These are phyloP conservation scores for Antechinus stuartii DNA, from an alignment of 2,113 vertebrate species.

Conservation along the genomic window DNA sequence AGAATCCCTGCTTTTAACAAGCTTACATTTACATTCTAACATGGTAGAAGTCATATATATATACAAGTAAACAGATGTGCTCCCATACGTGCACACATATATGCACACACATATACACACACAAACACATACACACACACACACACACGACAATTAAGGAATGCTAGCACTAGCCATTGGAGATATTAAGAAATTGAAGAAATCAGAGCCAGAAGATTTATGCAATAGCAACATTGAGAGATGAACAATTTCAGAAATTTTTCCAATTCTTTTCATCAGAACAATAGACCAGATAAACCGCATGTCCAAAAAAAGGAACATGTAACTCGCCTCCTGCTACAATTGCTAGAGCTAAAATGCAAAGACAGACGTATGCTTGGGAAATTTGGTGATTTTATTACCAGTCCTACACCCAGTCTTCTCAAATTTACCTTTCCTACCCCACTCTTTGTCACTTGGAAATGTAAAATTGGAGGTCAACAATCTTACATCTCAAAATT, in stretches of 20 bases:
- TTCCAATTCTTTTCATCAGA: neutral
- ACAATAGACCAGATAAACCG: neutral
- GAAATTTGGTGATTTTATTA: neutral
- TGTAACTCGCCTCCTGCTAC: neutral
- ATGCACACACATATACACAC: neutral
- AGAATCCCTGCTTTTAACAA: neutral
- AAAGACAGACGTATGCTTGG: neutral
- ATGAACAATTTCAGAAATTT: neutral
- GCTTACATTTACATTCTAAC: neutral
- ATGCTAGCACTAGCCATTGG: neutral
- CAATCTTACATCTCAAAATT: neutral
- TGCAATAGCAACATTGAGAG: neutral
- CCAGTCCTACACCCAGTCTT: neutral
- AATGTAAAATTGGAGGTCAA: too few relatives aligned
- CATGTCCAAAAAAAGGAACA: neutral
- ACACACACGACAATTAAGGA: neutral
- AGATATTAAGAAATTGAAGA: neutral
- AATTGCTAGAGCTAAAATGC: neutral
- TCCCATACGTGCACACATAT: neutral
- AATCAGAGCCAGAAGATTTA: neutral
- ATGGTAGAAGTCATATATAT: neutral
- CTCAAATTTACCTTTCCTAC: neutral
- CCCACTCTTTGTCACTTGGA: neutral
- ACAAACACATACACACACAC: neutral
- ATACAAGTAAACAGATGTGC: too few relatives aligned